These are phyloP conservation scores for Glandiceps talaboti DNA, from an alignment of 53 echinoderm and acorn worm species.

Conservation along the genomic window DNA sequence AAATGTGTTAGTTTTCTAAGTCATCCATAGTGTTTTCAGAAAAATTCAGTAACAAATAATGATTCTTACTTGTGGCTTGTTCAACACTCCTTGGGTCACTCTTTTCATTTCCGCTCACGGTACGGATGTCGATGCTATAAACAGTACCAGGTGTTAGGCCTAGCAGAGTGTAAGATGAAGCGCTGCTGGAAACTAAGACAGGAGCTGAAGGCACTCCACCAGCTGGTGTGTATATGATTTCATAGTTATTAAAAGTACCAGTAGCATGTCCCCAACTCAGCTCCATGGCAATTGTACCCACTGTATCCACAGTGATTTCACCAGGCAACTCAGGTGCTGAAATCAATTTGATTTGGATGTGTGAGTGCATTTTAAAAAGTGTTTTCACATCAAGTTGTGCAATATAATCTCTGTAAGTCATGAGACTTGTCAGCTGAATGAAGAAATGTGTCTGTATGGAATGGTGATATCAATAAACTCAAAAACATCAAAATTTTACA, in stretches of 20 bases:
- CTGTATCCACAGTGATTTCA: neutral
- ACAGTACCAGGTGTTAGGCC: constrained; percentile 5
- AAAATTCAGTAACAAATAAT: too few relatives aligned
- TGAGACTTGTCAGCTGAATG: too few relatives aligned
- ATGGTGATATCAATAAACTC: too few relatives aligned
- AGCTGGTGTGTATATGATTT: constrained; percentile 19
- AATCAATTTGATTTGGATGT: too few relatives aligned
- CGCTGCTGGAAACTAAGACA: neutral
- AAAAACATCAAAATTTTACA: too few relatives aligned
- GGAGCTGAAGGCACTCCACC: constrained; percentile 4
- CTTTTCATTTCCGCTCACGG: constrained; percentile 3
- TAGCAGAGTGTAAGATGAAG: neutral
- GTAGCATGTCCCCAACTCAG: neutral
- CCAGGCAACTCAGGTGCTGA: neutral
- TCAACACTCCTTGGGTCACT: constrained; percentile 6
- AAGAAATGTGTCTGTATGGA: too few relatives aligned
- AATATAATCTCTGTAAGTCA: too few relatives aligned
- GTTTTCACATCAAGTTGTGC: too few relatives aligned
- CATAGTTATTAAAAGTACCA: constrained; percentile 2
- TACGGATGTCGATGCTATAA: constrained; percentile 11
- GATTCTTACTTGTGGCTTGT: neutral
- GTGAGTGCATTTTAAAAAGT: too few relatives aligned
- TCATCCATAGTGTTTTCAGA: too few relatives aligned
- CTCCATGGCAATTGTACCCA: neutral
- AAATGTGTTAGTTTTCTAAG: too few relatives aligned